A percentile compares a stretch with the other conserved stretches of the same genome.
These are phyloP conservation scores for Micromesistius poutassou DNA, from an alignment of 2,797 vertebrate genomes.

Conservation along the genomic window DNA sequence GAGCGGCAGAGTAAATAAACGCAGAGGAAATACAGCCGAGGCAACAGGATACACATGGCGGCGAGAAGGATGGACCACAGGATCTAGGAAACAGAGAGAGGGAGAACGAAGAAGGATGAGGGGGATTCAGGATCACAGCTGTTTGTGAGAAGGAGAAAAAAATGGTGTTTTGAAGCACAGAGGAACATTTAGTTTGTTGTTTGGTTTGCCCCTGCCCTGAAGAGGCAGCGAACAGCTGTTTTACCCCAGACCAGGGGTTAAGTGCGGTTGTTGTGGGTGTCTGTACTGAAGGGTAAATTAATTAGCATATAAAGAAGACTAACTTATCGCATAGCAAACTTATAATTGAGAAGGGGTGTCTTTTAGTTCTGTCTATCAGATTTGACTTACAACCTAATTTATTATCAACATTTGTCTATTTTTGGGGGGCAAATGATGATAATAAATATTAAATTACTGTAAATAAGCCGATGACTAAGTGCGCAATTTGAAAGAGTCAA, in stretches of 20 bases:
- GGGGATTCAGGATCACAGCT: conserved; percentile 57
- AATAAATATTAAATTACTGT: too few species aligned
- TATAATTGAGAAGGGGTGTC: neutral
- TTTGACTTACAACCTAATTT: neutral
- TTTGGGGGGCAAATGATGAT: too few species aligned
- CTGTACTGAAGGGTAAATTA: conserved; percentile 10
- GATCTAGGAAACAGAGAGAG: conserved; percentile 71
- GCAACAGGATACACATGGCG: conserved; percentile 80
- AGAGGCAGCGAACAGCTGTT: neutral
- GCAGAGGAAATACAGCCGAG: conserved; percentile 55
- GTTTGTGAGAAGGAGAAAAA: conserved; percentile 41
- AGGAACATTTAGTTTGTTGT: conserved; percentile 46
- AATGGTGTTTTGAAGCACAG: conserved; percentile 58
- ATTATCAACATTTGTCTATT: neutral
- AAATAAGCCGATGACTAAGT: neutral
- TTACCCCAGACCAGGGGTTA: conserved; percentile 15
- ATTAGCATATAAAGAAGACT: neutral
- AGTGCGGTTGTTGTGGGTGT: conserved; percentile 4
- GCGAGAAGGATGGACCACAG: conserved; percentile 61
- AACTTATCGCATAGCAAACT: too few species aligned
- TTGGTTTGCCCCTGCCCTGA: conserved; percentile 15
- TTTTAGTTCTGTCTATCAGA: neutral
- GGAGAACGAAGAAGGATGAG: conserved; percentile 4
- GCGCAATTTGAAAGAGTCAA: neutral
- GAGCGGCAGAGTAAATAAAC: conserved; percentile 15